phyloP scores from a whole-genome alignment of 1,140 invertebrate species.

The Euschistus heros region DNA sequence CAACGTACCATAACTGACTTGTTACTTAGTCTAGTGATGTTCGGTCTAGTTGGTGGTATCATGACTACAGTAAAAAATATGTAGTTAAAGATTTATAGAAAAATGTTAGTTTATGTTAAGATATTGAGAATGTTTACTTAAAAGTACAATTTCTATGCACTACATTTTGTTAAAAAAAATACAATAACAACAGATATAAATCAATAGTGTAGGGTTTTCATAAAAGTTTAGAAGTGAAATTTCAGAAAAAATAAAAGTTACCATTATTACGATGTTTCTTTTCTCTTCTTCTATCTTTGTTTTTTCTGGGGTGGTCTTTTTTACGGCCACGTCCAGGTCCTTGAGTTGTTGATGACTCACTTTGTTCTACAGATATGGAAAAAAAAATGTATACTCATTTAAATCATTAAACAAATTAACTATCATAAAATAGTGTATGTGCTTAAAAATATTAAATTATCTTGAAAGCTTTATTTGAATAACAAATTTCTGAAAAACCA shows the following conservation, averaged over 20 bases:
- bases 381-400: background rate
- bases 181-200: no score
- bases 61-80: slow-evolving; percentile 42
- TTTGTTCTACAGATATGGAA: background rate
- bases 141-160: background rate
- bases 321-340: slow-evolving; percentile 34
- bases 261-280: slow-evolving; percentile 33
- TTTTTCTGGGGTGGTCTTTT: slow-evolving; percentile 30
- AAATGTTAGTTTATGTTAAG: background rate
- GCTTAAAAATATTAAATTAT: no score
- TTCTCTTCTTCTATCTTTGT: slow-evolving; percentile 36
- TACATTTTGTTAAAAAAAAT: background rate
- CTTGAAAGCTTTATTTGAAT: no score
- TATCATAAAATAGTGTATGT: no score
- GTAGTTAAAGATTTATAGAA: background rate
- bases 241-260: background rate
- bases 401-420: no score
- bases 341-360: background rate
- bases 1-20: slow-evolving; percentile 88
- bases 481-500: no score
- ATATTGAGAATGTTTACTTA: background rate
- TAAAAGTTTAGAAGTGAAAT: background rate
- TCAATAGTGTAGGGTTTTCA: no score
- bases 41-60: slow-evolving; percentile 74
- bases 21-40: slow-evolving; percentile 72